Percentiles rank a stretch among this genome's conserved stretches.
phyloP scores from a whole-genome alignment of 2,888 invertebrate genomes.

The Cerastis leucographa region DNA sequence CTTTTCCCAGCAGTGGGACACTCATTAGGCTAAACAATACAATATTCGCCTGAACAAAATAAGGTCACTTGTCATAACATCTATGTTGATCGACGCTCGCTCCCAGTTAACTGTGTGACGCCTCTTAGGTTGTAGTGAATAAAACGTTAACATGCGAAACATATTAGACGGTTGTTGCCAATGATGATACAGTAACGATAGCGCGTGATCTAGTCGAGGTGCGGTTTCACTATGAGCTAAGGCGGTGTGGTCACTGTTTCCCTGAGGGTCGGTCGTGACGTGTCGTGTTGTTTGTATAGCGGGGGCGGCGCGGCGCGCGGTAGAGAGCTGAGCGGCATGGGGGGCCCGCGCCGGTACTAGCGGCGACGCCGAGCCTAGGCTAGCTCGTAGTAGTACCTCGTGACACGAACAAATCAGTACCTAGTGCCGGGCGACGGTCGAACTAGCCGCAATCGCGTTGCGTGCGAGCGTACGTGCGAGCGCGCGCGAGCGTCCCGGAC shows the following conservation, averaged over 20 bases:
- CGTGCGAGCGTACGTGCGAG: conserved; percentile 44
- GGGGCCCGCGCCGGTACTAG: conserved; percentile 88
- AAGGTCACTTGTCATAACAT: conserved; percentile 53
- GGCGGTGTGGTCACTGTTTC: conserved; percentile 65
- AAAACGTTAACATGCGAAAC: conserved; percentile 29
- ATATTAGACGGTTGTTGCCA: conserved; percentile 33
- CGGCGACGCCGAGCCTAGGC: conserved; percentile 60
- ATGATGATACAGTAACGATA: conserved; percentile 20
- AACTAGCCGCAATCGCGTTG: conserved; percentile 48
- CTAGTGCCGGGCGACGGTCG: conserved; percentile 58
- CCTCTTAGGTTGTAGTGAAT: conserved; percentile 78
- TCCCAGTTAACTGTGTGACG: conserved; percentile 73
- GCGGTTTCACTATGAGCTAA: conserved; percentile 73
- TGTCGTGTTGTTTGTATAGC: conserved; percentile 76
- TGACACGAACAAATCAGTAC: conserved; percentile 66
- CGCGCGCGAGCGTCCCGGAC: conserved; percentile 63
- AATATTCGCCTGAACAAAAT: conserved; percentile 42
- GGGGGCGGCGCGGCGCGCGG: conserved; percentile 84
- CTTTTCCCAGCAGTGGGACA: no score
- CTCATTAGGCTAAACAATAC: no score
- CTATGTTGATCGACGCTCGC: conserved; percentile 61
- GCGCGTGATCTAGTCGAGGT: conserved; percentile 42
- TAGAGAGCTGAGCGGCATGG: conserved; percentile 78
- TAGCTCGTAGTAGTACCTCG: conserved; percentile 61
- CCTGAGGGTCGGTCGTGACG: conserved; percentile 62